Conservation (phyloP, 2,797 vertebrate species). For the Anolis apletophallus region DNA sequence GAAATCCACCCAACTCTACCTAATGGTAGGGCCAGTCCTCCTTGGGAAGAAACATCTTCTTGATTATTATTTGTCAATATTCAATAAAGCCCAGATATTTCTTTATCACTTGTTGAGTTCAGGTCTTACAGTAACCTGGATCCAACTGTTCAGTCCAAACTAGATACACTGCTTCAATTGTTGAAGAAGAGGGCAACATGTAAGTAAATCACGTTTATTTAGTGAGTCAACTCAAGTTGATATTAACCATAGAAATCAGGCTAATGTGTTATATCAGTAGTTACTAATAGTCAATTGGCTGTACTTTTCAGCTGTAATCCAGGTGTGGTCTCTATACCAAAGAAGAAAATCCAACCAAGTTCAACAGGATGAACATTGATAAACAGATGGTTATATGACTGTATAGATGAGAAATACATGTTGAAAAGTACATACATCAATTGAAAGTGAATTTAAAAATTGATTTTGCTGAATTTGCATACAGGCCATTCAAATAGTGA, state of each 20-base stretch:
- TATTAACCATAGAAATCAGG: no score
- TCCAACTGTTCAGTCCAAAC: no score
- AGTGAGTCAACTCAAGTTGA: no score
- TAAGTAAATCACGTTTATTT: no score
- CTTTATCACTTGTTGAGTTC: neutral
- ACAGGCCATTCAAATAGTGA: neutral
- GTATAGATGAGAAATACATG: neutral
- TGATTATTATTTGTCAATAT: neutral
- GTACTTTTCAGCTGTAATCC: neutral
- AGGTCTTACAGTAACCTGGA: no score
- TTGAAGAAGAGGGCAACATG: no score
- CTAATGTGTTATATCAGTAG: neutral
- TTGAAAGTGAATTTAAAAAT: neutral
- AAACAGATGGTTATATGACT: neutral
- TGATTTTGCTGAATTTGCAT: neutral
- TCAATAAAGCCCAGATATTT: neutral
- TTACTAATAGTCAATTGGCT: neutral
- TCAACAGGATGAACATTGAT: neutral
- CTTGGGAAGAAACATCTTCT: neutral
- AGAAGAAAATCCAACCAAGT: neutral
- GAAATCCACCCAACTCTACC: neutral
- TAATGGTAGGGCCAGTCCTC: neutral
- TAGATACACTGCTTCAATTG: no score
- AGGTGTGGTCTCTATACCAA: neutral
- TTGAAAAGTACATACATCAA: neutral